Percentiles rank a stretch among this genome's conserved stretches.
phyloP scores from a whole-genome alignment of 2,797 vertebrate species.

The Pogoniulus pusillus region DNA sequence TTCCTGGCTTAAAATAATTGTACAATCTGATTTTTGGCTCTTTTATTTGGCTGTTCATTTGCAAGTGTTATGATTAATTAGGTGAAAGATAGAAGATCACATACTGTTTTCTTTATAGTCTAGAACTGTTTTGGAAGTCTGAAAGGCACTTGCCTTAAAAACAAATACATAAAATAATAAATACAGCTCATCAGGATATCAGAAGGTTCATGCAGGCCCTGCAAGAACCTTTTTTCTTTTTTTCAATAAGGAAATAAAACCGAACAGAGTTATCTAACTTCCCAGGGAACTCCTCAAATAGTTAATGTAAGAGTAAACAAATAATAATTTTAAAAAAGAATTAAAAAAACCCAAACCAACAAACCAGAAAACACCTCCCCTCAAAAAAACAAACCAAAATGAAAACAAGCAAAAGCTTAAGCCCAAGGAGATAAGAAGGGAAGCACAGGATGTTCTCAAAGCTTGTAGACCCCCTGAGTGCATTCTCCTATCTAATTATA shows the following conservation, averaged over 20 bases:
- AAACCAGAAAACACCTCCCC: too few species aligned
- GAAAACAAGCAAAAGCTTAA: neutral
- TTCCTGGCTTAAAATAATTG: neutral
- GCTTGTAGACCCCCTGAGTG: neutral
- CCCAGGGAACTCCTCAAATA: neutral
- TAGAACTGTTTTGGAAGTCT: neutral
- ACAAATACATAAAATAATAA: neutral
- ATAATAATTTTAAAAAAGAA: too few species aligned
- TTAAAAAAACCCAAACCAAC: neutral
- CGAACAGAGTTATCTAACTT: neutral
- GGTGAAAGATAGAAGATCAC: neutral
- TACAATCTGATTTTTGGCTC: neutral
- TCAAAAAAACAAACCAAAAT: neutral
- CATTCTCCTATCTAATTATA: conserved; percentile 16
- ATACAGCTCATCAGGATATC: neutral
- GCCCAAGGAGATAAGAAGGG: neutral
- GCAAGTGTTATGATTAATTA: neutral
- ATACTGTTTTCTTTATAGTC: neutral
- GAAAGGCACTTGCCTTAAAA: neutral
- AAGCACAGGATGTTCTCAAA: conserved; percentile 16
- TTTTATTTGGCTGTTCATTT: neutral
- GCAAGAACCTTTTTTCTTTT: neutral
- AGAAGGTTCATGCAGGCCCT: neutral
- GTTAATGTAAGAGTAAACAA: neutral
- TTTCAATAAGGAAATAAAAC: neutral